These are phyloP conservation scores for Nyleta sp. DNA, from an alignment of 2,888 invertebrate species.

Conservation along the genomic window DNA sequence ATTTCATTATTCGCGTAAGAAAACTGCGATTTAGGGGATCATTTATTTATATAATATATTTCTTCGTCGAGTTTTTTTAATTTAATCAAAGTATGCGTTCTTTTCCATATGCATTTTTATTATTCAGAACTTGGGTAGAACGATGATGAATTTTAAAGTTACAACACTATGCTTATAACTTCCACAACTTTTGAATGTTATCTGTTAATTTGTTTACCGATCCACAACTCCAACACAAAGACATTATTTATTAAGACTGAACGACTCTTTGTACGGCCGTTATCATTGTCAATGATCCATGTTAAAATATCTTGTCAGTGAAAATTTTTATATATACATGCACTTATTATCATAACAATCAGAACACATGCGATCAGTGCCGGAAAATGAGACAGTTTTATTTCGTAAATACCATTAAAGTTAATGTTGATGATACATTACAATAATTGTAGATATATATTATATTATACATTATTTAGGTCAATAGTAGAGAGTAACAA, in stretches of 20 bases:
- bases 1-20: constrained; percentile 32
- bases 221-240: constrained; percentile 20
- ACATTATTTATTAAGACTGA: constrained; percentile 62
- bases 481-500: no score
- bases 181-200: constrained; percentile 3
- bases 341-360: constrained; percentile 9
- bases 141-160: no score
- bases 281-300: constrained; percentile 19
- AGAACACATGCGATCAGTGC: constrained; percentile 45
- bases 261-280: constrained; percentile 41
- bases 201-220: constrained; percentile 11
- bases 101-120: background rate
- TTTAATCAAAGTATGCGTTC: background rate
- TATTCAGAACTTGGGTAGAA: no score
- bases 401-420: constrained; percentile 7
- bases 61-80: constrained; percentile 1
- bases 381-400: constrained; percentile 41
- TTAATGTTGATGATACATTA: background rate
- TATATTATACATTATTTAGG: constrained; percentile 12
- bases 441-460: constrained; percentile 39
- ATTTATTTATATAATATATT: constrained; percentile 31
- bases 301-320: constrained; percentile 10
- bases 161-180: background rate
- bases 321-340: constrained; percentile 2
- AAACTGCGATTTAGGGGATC: constrained; percentile 11